A percentile compares a stretch with the other conserved stretches of the same genome.
These are phyloP conservation scores for Diplodus sargus DNA, from an alignment of 2,797 vertebrate species.

Conservation along the genomic window DNA sequence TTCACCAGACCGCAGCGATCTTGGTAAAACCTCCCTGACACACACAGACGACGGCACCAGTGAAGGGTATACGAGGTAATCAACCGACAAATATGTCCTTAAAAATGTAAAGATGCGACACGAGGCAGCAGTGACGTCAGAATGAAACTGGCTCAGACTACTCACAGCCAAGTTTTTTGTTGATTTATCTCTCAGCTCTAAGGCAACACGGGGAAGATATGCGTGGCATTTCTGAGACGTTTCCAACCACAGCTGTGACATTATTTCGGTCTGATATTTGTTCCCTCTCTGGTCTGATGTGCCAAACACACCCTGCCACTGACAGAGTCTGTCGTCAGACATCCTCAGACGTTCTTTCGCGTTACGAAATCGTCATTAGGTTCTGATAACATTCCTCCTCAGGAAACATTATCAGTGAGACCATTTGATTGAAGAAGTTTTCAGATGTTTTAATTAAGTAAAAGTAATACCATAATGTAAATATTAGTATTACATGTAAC, in stretches of 20 bases:
- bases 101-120: not conserved
- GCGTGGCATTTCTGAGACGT: constrained; percentile 52
- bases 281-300: constrained; percentile 16
- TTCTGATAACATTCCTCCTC: not conserved
- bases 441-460: not conserved
- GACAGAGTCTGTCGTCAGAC: constrained; percentile 40
- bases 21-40: constrained; percentile 22
- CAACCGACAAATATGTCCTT: not conserved
- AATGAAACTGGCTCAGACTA: not conserved
- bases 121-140: constrained; percentile 1
- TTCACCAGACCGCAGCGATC: constrained; percentile 32
- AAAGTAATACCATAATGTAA: not conserved
- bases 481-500: not conserved
- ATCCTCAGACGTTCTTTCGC: not conserved
- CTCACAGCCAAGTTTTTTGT: not conserved
- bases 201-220: constrained; percentile 36
- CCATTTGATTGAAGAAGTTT: not conserved
- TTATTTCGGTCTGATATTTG: constrained; percentile 13
- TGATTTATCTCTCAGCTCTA: not conserved
- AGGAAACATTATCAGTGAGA: not conserved
- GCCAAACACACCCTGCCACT: constrained; percentile 48
- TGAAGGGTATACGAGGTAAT: constrained; percentile 66
- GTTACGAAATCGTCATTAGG: not conserved
- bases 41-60: constrained; percentile 27
- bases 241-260: constrained; percentile 32